These are phyloP conservation scores for Drosophila colorata DNA, from an alignment of 2,888 invertebrate genomes.

Conservation along the genomic window DNA sequence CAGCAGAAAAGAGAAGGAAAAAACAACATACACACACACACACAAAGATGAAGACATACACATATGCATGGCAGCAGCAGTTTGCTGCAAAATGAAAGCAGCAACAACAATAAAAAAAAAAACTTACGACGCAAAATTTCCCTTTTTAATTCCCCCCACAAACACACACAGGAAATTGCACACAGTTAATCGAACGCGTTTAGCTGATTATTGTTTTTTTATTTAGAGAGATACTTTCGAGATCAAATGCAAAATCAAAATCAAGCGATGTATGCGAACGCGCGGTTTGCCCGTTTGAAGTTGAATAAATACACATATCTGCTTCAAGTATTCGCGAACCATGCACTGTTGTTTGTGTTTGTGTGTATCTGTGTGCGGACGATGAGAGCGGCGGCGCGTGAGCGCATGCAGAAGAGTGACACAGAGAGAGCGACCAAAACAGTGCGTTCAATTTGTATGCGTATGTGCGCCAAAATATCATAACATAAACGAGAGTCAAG, in stretches of 20 bases:
- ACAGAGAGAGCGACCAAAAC: conserved; percentile 23
- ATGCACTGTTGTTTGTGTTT: conserved; percentile 43
- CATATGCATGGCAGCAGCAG: conserved; percentile 33
- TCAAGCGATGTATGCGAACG: conserved; percentile 64
- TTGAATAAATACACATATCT: conserved; percentile 69
- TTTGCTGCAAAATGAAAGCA: conserved; percentile 76
- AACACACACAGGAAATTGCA: conserved; percentile 1
- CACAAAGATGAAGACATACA: conserved; percentile 6
- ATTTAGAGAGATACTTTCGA: conserved; percentile 30
- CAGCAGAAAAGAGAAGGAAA: conserved; percentile 36
- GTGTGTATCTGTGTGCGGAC: conserved; percentile 54
- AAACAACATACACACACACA: conserved; percentile 41
- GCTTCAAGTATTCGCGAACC: conserved; percentile 64
- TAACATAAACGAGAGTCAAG: conserved; percentile 33
- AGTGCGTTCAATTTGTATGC: conserved; percentile 54
- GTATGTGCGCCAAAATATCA: conserved; percentile 31
- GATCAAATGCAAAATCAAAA: conserved; percentile 59
- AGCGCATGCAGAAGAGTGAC: conserved; percentile 22
- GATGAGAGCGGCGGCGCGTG: conserved; percentile 50
- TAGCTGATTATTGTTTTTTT: conserved; percentile 37
- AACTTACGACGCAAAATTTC: conserved; percentile 63
- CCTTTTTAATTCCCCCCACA: conserved; percentile 4
- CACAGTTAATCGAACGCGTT: conserved; percentile 29
- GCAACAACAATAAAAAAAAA: conserved; percentile 49
- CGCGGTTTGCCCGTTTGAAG: conserved; percentile 79